phyloP scores from a whole-genome alignment of 2,113 vertebrate species.

The Capricornis sumatraensis region DNA sequence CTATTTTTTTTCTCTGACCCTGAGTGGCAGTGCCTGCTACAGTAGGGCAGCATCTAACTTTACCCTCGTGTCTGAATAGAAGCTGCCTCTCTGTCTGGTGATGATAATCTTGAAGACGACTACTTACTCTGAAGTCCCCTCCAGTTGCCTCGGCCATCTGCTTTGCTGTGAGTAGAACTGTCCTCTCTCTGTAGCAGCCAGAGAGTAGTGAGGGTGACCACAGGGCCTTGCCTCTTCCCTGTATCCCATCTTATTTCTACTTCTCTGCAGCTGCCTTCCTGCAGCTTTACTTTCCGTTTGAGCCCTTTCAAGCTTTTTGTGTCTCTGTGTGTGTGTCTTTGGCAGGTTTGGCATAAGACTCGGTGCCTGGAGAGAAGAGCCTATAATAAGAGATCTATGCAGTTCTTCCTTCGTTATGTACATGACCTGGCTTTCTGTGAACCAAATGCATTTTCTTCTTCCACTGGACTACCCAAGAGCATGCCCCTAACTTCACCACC shows the following conservation, averaged over 20 bases:
- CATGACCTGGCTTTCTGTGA: background rate
- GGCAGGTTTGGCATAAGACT: slow-evolving; percentile 45
- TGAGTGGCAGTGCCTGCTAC: background rate
- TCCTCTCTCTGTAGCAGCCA: background rate
- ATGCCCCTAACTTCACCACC: background rate
- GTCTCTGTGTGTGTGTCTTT: slow-evolving; percentile 32
- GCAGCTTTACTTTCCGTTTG: background rate
- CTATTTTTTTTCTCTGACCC: background rate
- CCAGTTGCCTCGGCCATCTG: background rate
- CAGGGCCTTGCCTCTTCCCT: background rate
- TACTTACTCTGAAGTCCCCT: slow-evolving; percentile 38
- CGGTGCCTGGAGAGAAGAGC: slow-evolving; percentile 27
- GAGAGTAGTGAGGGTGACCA: background rate
- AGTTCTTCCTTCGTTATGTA: background rate
- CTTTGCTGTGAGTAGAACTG: slow-evolving; percentile 46
- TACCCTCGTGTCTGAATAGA: slow-evolving; percentile 29
- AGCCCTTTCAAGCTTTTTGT: background rate
- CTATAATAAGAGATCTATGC: background rate
- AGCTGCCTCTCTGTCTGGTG: slow-evolving; percentile 58
- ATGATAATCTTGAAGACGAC: slow-evolving; percentile 47
- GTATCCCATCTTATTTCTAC: background rate
- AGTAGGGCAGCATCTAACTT: background rate
- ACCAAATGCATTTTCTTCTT: background rate
- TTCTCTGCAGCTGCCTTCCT: background rate
- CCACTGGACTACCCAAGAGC: background rate